Percentiles rank a stretch among this genome's conserved stretches.
phyloP scores from a whole-genome alignment of 2,888 invertebrate species.

The Cerastis leucographa region DNA sequence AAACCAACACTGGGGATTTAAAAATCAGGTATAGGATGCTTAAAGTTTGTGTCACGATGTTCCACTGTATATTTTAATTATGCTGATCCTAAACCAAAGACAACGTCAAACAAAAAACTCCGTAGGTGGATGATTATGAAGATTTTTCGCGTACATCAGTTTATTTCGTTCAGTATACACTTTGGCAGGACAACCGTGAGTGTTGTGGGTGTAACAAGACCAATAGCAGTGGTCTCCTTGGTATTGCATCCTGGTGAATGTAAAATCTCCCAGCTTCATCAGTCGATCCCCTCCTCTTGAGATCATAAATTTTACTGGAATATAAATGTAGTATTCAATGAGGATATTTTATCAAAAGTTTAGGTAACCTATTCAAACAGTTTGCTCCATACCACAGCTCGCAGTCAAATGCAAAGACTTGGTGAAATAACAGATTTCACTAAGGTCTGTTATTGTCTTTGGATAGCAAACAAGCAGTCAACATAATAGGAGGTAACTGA shows the following conservation, averaged over 20 bases:
- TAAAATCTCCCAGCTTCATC: conserved; percentile 87
- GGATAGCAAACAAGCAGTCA: not conserved
- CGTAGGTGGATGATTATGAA: conserved; percentile 86
- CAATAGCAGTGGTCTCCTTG: conserved; percentile 79
- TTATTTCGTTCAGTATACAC: conserved; percentile 81
- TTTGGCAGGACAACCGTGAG: conserved; percentile 82
- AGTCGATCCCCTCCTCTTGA: conserved; percentile 84
- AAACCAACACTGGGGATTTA: not conserved
- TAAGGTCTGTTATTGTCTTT: not conserved
- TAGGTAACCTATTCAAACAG: not conserved
- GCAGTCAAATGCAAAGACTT: not conserved
- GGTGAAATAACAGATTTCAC: not conserved
- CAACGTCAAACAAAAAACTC: conserved; percentile 86
- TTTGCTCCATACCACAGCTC: not conserved
- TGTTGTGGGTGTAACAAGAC: conserved; percentile 85
- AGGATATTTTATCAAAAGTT: conserved; percentile 49
- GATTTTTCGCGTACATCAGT: conserved; percentile 81
- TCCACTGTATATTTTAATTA: conserved; percentile 27
- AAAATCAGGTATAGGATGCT: not conserved
- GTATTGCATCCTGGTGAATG: conserved; percentile 78
- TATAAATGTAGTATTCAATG: conserved; percentile 52
- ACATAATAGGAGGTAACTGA: not conserved
- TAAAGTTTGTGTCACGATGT: not conserved
- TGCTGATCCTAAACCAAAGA: conserved; percentile 33
- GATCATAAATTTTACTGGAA: conserved; percentile 87